phyloP scores from a whole-genome alignment of 2,797 vertebrate genomes.

The Silurus lanzhouensis region DNA sequence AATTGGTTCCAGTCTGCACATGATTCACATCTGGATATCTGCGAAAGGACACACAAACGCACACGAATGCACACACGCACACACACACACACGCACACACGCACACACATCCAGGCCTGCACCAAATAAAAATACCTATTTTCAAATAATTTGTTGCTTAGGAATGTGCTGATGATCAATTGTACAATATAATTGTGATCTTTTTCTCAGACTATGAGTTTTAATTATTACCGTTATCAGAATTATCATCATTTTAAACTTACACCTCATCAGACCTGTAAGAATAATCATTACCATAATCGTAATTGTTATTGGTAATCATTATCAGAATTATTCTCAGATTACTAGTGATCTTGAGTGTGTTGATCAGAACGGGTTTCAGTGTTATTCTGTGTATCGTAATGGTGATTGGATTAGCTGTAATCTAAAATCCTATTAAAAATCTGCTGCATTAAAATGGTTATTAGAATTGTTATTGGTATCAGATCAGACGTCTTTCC shows the following conservation, averaged over 20 bases:
- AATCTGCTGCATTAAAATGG: not conserved
- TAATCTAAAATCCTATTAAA: no score
- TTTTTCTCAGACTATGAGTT: not conserved
- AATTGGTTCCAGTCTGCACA: constrained; percentile 61
- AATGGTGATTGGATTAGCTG: no score
- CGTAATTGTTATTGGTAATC: not conserved
- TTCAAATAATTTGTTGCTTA: not conserved
- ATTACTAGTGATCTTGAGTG: no score
- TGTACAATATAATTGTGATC: not conserved
- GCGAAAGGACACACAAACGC: constrained; percentile 45
- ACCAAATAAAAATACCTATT: not conserved
- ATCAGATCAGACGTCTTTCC: not conserved
- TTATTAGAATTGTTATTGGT: not conserved
- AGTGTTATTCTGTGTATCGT: no score
- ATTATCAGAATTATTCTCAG: not conserved
- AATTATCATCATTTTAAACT: not conserved
- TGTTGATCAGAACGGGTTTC: no score
- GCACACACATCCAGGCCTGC: not conserved
- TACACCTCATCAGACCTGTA: no score
- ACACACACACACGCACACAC: constrained; percentile 5
- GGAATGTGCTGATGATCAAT: not conserved
- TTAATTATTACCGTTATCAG: not conserved
- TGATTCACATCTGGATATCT: constrained; percentile 59
- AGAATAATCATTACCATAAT: not conserved
- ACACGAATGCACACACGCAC: not conserved